Percentiles rank a stretch among this genome's conserved stretches.
Evolutionary conservation across 2,888 invertebrate genomes (phyloP).

Genomic region (Brenthis ino): DNA sequence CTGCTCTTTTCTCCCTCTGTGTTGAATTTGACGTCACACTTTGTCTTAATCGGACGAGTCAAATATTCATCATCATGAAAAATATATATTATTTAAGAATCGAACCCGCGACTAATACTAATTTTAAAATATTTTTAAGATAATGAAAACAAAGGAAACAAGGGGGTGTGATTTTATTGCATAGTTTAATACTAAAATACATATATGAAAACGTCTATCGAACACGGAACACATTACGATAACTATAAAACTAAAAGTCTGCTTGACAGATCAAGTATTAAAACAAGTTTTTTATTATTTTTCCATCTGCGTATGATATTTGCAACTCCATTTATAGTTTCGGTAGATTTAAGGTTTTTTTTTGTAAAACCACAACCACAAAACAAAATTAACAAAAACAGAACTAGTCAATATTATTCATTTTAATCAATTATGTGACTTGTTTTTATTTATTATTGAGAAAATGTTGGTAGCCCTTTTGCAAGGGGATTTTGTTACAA

Average conservation of each 20-base stretch:
- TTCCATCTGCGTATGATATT: slow-evolving; percentile 26
- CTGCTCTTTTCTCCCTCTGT: too few species aligned
- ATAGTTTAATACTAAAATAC: background rate
- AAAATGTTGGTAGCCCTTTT: background rate
- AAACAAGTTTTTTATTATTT: slow-evolving; percentile 29
- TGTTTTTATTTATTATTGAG: background rate
- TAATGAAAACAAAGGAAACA: too few species aligned
- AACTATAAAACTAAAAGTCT: slow-evolving; percentile 29
- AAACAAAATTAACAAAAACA: background rate
- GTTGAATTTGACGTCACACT: too few species aligned
- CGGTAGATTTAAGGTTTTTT: slow-evolving; percentile 14
- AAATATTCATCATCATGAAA: too few species aligned
- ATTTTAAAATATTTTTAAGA: too few species aligned
- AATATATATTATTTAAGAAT: too few species aligned
- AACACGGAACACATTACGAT: slow-evolving; percentile 26
- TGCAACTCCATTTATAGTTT: slow-evolving; percentile 23
- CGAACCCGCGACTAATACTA: too few species aligned
- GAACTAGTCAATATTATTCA: background rate
- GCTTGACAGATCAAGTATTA: slow-evolving; percentile 29
- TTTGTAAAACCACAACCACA: background rate
- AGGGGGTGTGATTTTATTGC: too few species aligned
- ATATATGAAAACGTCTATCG: slow-evolving; percentile 13
- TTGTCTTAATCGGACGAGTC: too few species aligned
- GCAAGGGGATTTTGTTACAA: background rate
- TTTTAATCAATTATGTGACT: slow-evolving; percentile 1